Conservation (phyloP, 1,140 invertebrate species). For the Philopotamus ludificatus region DNA sequence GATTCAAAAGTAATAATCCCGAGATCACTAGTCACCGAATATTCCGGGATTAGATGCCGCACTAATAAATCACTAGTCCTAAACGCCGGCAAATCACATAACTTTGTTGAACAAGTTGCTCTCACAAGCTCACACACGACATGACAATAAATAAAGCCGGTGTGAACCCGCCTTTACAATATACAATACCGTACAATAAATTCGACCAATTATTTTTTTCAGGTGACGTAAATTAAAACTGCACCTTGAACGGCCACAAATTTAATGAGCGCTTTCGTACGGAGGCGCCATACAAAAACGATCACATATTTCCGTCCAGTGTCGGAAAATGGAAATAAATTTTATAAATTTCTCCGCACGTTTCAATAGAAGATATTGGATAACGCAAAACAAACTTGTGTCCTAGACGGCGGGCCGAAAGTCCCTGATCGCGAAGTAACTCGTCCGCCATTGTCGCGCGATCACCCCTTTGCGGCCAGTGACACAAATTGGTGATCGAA, state of each 20-base stretch:
- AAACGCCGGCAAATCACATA: too few relatives aligned
- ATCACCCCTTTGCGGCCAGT: background rate
- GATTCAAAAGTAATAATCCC: too few relatives aligned
- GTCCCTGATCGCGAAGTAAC: background rate
- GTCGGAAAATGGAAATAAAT: background rate
- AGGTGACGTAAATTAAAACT: background rate
- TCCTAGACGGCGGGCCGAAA: background rate
- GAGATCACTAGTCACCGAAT: too few relatives aligned
- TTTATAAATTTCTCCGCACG: background rate
- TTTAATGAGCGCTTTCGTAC: background rate
- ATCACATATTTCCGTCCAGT: background rate
- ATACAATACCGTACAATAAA: too few relatives aligned
- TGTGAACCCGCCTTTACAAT: too few relatives aligned
- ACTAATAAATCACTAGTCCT: too few relatives aligned
- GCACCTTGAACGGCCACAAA: background rate
- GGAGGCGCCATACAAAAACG: background rate
- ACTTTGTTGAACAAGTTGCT: too few relatives aligned
- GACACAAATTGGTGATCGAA: background rate
- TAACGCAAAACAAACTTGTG: background rate
- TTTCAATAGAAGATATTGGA: background rate
- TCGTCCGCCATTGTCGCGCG: background rate
- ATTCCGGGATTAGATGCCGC: too few relatives aligned
- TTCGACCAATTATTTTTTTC: background rate
- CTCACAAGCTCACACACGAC: too few relatives aligned
- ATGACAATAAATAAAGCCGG: too few relatives aligned